A percentile compares a stretch with the other conserved stretches of the same genome.
Conservation (phyloP, 2,888 invertebrate species). For the Zele albiditarsus region DNA sequence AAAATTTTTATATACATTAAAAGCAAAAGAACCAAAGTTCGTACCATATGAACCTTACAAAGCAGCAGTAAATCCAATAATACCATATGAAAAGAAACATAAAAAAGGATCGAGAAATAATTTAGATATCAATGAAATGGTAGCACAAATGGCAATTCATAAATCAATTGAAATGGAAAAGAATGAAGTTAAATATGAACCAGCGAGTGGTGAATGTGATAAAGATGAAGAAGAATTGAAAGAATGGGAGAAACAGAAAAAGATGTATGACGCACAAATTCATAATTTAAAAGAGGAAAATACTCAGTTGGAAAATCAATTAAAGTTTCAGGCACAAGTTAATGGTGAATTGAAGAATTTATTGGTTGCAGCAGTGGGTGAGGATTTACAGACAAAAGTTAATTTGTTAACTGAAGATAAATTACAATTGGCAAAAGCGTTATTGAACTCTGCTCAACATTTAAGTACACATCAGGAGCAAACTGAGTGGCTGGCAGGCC, state of each 20-base stretch:
- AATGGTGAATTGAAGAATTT: constrained; percentile 94
- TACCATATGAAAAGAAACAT: constrained; percentile 73
- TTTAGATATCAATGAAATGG: constrained; percentile 80
- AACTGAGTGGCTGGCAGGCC: constrained; percentile 93
- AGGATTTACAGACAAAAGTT: constrained; percentile 91
- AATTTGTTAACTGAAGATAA: constrained; percentile 95
- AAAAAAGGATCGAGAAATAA: constrained; percentile 75
- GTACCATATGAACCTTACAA: constrained; percentile 92
- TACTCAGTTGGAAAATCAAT: constrained; percentile 82
- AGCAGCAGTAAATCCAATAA: constrained; percentile 87
- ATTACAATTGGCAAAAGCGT: constrained; percentile 87
- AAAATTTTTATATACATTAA: constrained; percentile 71
- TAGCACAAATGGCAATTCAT: constrained; percentile 82
- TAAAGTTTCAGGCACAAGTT: constrained; percentile 93
- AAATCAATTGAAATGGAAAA: constrained; percentile 76
- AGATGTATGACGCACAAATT: constrained; percentile 77
- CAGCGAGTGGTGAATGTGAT: constrained; percentile 58
- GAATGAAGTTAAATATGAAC: constrained; percentile 71
- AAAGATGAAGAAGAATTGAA: constrained; percentile 50
- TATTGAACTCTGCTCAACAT: constrained; percentile 89
- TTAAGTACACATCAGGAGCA: constrained; percentile 93
- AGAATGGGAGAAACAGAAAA: constrained; percentile 74
- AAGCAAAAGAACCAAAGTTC: constrained; percentile 84
- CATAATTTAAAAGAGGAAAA: constrained; percentile 80
- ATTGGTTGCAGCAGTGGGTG: constrained; percentile 95